phyloP scores from a whole-genome alignment of 2,888 invertebrate species.

The Melieria crassipennis region DNA sequence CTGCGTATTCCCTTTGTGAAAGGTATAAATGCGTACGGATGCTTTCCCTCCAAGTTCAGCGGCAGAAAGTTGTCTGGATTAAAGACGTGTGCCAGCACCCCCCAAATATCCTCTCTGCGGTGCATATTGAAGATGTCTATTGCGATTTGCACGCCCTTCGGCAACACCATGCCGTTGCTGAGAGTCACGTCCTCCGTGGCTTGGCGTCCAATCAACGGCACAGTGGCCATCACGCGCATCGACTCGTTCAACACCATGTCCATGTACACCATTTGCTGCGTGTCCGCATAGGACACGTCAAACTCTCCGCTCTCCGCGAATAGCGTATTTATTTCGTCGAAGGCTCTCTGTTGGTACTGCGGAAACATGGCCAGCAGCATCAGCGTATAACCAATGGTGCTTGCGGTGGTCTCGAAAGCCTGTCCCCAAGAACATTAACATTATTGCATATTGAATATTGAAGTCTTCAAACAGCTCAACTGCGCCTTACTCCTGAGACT shows the following conservation, averaged over 20 bases:
- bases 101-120: slow-evolving; percentile 58
- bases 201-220: slow-evolving; percentile 53
- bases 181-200: slow-evolving; percentile 47
- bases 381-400: slow-evolving; percentile 52
- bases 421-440: slow-evolving; percentile 12
- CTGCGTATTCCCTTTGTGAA: slow-evolving; percentile 59
- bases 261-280: slow-evolving; percentile 54
- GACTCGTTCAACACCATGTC: slow-evolving; percentile 60
- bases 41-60: slow-evolving; percentile 51
- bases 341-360: slow-evolving; percentile 55
- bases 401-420: slow-evolving; percentile 63
- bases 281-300: slow-evolving; percentile 50
- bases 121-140: slow-evolving; percentile 58
- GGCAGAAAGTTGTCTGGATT: slow-evolving; percentile 63
- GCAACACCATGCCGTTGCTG: slow-evolving; percentile 52
- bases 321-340: slow-evolving; percentile 53
- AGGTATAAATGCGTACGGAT: slow-evolving; percentile 60
- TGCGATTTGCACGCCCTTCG: slow-evolving; percentile 52
- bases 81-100: slow-evolving; percentile 55
- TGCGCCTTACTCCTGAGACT: slow-evolving; percentile 48
- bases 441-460: not conserved
- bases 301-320: slow-evolving; percentile 49
- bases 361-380: slow-evolving; percentile 59
- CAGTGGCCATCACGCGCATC: slow-evolving; percentile 56
- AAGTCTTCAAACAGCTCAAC: no score